Conservation (phyloP, 1,140 invertebrate species). For the Drosophila bifasciata region DNA sequence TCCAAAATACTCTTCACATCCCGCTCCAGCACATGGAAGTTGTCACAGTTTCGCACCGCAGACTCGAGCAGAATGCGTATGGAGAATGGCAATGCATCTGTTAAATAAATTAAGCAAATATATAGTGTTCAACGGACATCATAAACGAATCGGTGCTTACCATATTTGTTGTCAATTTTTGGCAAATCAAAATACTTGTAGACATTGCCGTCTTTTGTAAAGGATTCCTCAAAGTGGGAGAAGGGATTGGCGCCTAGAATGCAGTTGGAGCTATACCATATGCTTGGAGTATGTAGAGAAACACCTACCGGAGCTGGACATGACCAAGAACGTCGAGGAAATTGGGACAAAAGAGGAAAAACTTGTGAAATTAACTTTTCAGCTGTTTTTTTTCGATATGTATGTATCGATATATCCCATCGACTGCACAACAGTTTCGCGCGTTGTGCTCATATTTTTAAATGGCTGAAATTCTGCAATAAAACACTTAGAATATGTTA, state of each 20-base stretch:
- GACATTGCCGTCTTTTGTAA: slow-evolving; percentile 87
- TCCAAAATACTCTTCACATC: slow-evolving; percentile 96
- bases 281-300: not conserved
- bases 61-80: slow-evolving; percentile 97
- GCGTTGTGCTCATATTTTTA: not conserved
- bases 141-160: slow-evolving; percentile 85
- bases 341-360: slow-evolving; percentile 9
- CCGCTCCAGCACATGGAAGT: slow-evolving; percentile 93
- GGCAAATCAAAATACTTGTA: slow-evolving; percentile 92
- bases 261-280: slow-evolving; percentile 4
- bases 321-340: slow-evolving; percentile 6
- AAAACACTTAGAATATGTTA: too few relatives aligned
- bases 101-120: slow-evolving; percentile 1
- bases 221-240: slow-evolving; percentile 86
- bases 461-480: too few relatives aligned
- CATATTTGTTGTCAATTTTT: slow-evolving; percentile 89
- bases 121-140: not conserved
- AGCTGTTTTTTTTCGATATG: too few relatives aligned
- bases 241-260: slow-evolving; percentile 89
- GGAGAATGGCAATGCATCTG: slow-evolving; percentile 93
- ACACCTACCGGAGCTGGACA: slow-evolving; percentile 34
- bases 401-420: too few relatives aligned
- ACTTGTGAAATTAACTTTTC: not conserved
- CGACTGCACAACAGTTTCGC: too few relatives aligned
- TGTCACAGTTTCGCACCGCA: slow-evolving; percentile 97